Evolutionary conservation across 2,888 invertebrate species (phyloP).

Genomic region (Subacronicta megacephala): DNA sequence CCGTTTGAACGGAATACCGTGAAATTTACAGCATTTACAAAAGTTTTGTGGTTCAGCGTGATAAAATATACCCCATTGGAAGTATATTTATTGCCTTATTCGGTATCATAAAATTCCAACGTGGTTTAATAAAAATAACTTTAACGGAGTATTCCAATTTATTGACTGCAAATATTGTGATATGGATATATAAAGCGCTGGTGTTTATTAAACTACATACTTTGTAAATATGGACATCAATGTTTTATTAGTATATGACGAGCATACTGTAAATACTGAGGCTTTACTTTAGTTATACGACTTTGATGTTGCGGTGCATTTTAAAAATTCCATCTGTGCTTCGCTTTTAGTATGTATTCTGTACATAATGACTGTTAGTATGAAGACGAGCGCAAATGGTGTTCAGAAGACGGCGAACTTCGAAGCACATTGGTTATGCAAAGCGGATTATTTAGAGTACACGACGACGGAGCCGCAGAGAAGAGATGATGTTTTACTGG

Average conservation of each 20-base stretch:
- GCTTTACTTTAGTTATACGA: background rate
- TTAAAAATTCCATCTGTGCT: conserved; percentile 9
- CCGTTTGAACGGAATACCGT: conserved; percentile 27
- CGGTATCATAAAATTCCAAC: conserved; percentile 25
- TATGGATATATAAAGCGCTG: conserved; percentile 14
- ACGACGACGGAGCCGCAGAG: conserved; percentile 24
- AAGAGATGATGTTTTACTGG: conserved; percentile 43
- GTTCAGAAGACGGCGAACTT: conserved; percentile 53
- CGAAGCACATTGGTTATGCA: conserved; percentile 65
- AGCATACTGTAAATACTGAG: conserved; percentile 1
- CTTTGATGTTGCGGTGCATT: conserved; percentile 1
- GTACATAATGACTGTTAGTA: conserved; percentile 38
- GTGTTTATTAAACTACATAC: conserved; percentile 24
- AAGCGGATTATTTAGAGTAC: conserved; percentile 66
- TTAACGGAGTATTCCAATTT: conserved; percentile 31
- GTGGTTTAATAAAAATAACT: conserved; percentile 40
- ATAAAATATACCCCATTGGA: conserved; percentile 35
- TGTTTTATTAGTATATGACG: conserved; percentile 13
- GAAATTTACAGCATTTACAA: conserved; percentile 32
- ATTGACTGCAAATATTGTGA: conserved; percentile 24
- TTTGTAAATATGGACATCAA: conserved; percentile 17
- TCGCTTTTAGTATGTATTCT: conserved; percentile 19
- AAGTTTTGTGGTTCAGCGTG: conserved; percentile 18
- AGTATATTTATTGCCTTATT: conserved; percentile 32
- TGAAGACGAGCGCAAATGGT: conserved; percentile 41